Base-by-base conservation (phyloP, 2,797 vertebrate species). In the Pagetopsis macropterus region DNA sequence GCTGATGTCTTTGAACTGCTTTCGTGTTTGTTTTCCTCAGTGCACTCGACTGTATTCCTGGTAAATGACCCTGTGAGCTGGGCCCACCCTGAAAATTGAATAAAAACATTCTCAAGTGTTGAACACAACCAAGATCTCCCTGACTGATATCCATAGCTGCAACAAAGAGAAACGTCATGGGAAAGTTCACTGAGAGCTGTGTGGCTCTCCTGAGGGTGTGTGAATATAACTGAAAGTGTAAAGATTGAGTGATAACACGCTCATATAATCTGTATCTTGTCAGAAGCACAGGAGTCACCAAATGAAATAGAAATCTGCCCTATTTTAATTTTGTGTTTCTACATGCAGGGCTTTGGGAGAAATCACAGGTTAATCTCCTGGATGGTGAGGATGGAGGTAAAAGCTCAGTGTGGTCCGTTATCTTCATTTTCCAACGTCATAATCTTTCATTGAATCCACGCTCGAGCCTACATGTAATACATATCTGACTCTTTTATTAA, bases 351-450 rank as follows among this genome's bases (percentile, higher is more conserved):
- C 59, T 83, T 75, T 85, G 31, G 23, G 48, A 79, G 66, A 64
- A 77, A 88, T 52, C 14, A 13, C 58, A 84, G 57, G 65, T 84
- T 86, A 79, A 88, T 84, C 79, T 88, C 44, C 45, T 51, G 19
- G 41, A 51, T 50, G 40, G 48, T 10, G 59, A 74, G 40, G 14
- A 43, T 61, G 14, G n/a, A 78, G 61, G 45, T 23, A 60, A 49
- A 70, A 70, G 72, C 80, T 79, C 58, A 75, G 17, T n/a, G 31
- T 14, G 43, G 15, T 37, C 27, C 49, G 71, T 77, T 70, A 76
- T 83, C 60, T 76, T 69, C 45, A 76, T 77, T 64, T 37, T 37
- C 33, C 45, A 63, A 57, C 23, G 5, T 70, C 33, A 40, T 85
- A 78, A 82, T 87, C 68, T 79, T 49, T 31, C 50, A 27, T 21